A percentile compares a stretch with the other conserved stretches of the same genome.
These are phyloP conservation scores for Calameuta filiformis DNA, from an alignment of 2,888 invertebrate species.

Conservation along the genomic window DNA sequence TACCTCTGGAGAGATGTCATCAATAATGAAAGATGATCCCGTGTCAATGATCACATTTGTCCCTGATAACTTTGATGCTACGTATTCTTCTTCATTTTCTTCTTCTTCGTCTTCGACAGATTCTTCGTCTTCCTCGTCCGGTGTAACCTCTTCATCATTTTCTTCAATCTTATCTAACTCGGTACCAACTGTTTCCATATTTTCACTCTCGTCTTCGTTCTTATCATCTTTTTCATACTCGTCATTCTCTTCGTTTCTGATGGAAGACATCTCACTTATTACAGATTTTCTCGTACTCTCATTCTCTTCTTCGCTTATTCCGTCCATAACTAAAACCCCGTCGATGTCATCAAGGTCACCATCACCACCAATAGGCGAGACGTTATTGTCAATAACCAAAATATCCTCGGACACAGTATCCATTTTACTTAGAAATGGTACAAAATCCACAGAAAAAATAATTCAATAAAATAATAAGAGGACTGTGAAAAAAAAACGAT, in stretches of 20 bases:
- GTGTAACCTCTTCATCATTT: background rate
- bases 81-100: background rate
- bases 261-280: background rate
- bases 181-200: constrained; percentile 22
- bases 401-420: background rate
- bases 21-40: constrained; percentile 35
- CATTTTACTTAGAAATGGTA: background rate
- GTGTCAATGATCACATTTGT: constrained; percentile 23
- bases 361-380: background rate
- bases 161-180: background rate
- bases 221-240: constrained; percentile 5
- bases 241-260: background rate
- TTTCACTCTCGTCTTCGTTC: constrained; percentile 18
- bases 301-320: constrained; percentile 10
- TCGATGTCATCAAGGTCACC: background rate
- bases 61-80: background rate
- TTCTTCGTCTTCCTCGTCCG: constrained; percentile 11
- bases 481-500: background rate
- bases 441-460: background rate
- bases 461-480: background rate
- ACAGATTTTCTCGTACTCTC: constrained; percentile 8
- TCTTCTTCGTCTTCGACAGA: constrained; percentile 12
- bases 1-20: constrained; percentile 46
- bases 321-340: background rate
- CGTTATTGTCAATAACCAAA: background rate